These are phyloP conservation scores for Bombyx mori DNA, from an alignment of 1,140 invertebrate genomes.

Conservation along the genomic window DNA sequence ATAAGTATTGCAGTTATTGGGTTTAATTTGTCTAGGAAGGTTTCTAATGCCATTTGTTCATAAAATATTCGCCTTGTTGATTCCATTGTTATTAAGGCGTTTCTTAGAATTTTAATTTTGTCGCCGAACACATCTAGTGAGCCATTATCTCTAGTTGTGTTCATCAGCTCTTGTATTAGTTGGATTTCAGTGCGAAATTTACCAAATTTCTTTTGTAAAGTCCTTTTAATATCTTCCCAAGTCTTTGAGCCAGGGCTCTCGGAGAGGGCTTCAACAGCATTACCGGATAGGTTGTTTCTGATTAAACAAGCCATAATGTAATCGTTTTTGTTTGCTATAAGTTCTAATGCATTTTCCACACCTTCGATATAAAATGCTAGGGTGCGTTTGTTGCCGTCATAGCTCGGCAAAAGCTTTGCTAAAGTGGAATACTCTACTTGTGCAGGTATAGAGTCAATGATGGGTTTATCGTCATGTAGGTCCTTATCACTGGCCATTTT, in stretches of 20 bases:
- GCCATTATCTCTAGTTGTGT: neutral
- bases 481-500: conserved; percentile 1
- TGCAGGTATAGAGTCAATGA: neutral
- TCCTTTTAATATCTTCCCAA: conserved; percentile 2
- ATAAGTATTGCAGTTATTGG: neutral
- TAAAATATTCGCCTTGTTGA: no score
- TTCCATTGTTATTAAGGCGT: neutral
- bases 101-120: neutral
- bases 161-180: conserved; percentile 3
- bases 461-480: neutral
- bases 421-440: neutral
- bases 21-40: no score
- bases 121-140: neutral
- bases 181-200: conserved; percentile 6
- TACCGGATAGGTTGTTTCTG: neutral
- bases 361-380: neutral
- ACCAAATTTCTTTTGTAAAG: conserved; percentile 4
- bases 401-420: neutral
- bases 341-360: neutral
- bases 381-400: conserved; percentile 1
- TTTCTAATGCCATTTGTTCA: conserved; percentile 3
- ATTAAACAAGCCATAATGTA: neutral
- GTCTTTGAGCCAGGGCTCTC: neutral
- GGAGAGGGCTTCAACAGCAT: conserved; percentile 1
- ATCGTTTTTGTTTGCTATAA: neutral